Percentiles rank a stretch among this genome's conserved stretches.
These are phyloP conservation scores for Agelastica alni DNA, from an alignment of 2,888 invertebrate species.

Conservation along the genomic window DNA sequence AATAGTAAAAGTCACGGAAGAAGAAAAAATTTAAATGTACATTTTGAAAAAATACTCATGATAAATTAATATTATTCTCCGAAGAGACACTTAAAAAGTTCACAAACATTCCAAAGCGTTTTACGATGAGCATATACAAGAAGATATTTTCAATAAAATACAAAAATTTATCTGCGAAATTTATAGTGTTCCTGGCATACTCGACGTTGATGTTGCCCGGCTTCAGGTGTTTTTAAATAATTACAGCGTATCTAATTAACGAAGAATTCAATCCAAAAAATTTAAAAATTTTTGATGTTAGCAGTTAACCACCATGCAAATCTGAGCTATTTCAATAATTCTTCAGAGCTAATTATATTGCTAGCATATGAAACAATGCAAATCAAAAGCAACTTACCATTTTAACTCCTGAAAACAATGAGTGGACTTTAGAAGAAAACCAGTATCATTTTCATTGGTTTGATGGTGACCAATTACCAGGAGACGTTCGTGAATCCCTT, in stretches of 20 bases:
- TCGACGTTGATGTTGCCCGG: slow-evolving; percentile 38
- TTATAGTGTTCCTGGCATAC: slow-evolving; percentile 39
- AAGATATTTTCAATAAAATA: slow-evolving; percentile 24
- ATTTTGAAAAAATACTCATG: too few relatives aligned
- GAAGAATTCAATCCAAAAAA: slow-evolving; percentile 19
- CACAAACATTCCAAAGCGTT: slow-evolving; percentile 29
- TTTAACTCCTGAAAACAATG: slow-evolving; percentile 28
- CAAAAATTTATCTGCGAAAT: slow-evolving; percentile 31
- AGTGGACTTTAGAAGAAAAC: slow-evolving; percentile 29
- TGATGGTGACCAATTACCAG: too few relatives aligned
- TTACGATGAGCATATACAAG: slow-evolving; percentile 9
- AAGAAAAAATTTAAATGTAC: too few relatives aligned
- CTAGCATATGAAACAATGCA: slow-evolving; percentile 35
- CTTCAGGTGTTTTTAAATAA: slow-evolving; percentile 36
- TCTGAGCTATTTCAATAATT: slow-evolving; percentile 33
- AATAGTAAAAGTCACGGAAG: too few relatives aligned
- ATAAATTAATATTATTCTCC: too few relatives aligned
- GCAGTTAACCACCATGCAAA: slow-evolving; percentile 35
- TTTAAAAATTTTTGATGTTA: slow-evolving; percentile 33
- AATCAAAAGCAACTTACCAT: slow-evolving; percentile 26
- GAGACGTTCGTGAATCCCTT: background rate
- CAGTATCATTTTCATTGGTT: too few relatives aligned
- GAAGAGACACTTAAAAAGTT: too few relatives aligned
- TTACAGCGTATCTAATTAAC: slow-evolving; percentile 30
- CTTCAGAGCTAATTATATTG: slow-evolving; percentile 32